Conservation (phyloP, 2,113 vertebrate species). For the Paralichthys olivaceus region DNA sequence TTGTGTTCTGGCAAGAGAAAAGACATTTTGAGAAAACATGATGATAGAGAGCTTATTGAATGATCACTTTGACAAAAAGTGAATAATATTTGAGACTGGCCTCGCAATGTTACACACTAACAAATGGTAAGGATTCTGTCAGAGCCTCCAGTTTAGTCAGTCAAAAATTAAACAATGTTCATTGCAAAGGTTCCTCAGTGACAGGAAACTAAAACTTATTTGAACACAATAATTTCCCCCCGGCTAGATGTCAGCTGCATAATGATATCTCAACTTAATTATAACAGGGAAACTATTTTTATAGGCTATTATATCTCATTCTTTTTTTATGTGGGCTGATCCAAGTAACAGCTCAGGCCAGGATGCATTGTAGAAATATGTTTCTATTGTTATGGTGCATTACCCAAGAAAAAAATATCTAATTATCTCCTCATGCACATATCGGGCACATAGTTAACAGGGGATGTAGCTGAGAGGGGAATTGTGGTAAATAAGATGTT, state of each 20-base stretch:
- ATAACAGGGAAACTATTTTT: slow-evolving; percentile 1
- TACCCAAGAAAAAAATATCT: neutral
- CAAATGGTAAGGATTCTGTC: too few species aligned
- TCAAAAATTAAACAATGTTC: too few species aligned
- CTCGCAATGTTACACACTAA: too few species aligned
- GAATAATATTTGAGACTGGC: too few species aligned
- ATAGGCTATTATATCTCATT: neutral
- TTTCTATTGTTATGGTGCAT: too few species aligned
- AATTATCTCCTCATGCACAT: neutral
- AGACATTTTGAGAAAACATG: too few species aligned
- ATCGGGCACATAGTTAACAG: neutral
- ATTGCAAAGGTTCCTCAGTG: too few species aligned
- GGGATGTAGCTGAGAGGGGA: neutral
- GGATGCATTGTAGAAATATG: neutral
- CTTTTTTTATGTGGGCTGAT: neutral
- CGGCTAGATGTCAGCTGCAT: slow-evolving; percentile 2
- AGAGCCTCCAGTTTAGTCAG: too few species aligned
- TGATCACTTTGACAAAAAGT: too few species aligned
- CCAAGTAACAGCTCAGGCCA: neutral
- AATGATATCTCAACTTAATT: slow-evolving; percentile 6
- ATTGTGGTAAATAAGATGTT: neutral
- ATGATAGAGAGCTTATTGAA: too few species aligned
- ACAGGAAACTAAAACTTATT: too few species aligned
- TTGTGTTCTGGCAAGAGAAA: too few species aligned
- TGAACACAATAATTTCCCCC: neutral